Conservation (phyloP, 2,113 vertebrate genomes). For the Cardinalis cardinalis region DNA sequence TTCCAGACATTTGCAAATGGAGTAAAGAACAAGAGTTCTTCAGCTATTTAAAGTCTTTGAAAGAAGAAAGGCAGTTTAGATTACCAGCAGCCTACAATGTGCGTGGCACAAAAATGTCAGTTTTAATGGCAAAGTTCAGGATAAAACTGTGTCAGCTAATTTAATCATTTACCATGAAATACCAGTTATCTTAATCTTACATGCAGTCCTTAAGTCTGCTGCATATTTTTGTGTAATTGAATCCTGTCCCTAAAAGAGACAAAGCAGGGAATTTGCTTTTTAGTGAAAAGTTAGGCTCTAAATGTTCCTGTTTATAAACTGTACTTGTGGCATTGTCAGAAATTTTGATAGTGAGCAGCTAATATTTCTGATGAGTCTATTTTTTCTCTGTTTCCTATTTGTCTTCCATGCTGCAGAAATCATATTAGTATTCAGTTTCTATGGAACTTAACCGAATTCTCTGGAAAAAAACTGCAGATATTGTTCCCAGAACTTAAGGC, state of each 20-base stretch:
- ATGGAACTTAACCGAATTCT: background rate
- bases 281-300: conserved; percentile 43
- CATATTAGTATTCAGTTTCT: conserved; percentile 21
- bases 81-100: conserved; percentile 53
- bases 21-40: conserved; percentile 37
- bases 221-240: conserved; percentile 66
- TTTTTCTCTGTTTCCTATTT: conserved; percentile 8
- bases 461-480: conserved; percentile 41
- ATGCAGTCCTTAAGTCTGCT: conserved; percentile 43
- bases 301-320: conserved; percentile 34
- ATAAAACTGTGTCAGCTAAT: conserved; percentile 68
- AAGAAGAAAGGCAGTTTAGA: conserved; percentile 60
- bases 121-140: conserved; percentile 69
- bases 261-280: conserved; percentile 46
- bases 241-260: conserved; percentile 55
- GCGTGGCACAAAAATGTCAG: conserved; percentile 53
- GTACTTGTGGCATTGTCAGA: background rate
- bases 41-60: conserved; percentile 49
- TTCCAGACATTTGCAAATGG: conserved; percentile 44
- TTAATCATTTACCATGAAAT: conserved; percentile 72
- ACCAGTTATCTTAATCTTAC: conserved; percentile 67
- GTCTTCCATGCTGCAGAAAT: conserved; percentile 17
- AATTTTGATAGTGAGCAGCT: background rate
- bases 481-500: background rate
- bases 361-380: conserved; percentile 4